phyloP scores from a whole-genome alignment of 2,797 vertebrate species.

The Apogon talboti region DNA sequence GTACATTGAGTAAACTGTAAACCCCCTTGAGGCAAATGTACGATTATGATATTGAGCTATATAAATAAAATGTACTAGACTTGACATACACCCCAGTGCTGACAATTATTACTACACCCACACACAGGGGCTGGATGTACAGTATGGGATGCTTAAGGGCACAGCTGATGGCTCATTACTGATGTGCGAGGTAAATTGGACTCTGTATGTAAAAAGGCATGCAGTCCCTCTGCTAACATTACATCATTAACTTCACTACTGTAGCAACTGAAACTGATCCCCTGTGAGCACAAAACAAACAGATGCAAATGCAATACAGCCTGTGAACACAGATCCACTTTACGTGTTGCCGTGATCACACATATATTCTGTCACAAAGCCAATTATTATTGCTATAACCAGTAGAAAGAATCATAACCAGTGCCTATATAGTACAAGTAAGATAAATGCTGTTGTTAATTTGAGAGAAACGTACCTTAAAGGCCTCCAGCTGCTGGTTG shows the following conservation, averaged over 20 bases:
- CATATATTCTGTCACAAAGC: too few species aligned
- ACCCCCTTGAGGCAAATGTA: too few species aligned
- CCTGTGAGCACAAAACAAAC: slow-evolving; percentile 13
- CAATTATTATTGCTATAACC: not conserved
- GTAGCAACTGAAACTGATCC: slow-evolving; percentile 25
- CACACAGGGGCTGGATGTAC: not conserved
- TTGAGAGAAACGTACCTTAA: slow-evolving; percentile 88
- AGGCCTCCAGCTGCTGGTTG: slow-evolving; percentile 93
- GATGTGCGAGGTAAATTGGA: slow-evolving; percentile 11
- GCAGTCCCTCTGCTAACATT: slow-evolving; percentile 13
- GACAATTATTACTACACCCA: not conserved
- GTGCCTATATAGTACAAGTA: not conserved
- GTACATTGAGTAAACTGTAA: too few species aligned
- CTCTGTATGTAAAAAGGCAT: not conserved
- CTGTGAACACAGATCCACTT: not conserved
- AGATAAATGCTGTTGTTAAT: slow-evolving; percentile 1
- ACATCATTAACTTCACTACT: slow-evolving; percentile 18
- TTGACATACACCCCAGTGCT: not conserved
- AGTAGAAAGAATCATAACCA: not conserved
- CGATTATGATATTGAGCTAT: too few species aligned
- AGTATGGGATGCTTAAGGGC: not conserved
- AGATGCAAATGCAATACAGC: slow-evolving; percentile 14
- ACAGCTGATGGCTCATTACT: slow-evolving; percentile 2
- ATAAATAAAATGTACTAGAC: too few species aligned
- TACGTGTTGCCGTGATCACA: not conserved